phyloP scores from a whole-genome alignment of 2,797 vertebrate species.

The Pogonophryne albipinna region DNA sequence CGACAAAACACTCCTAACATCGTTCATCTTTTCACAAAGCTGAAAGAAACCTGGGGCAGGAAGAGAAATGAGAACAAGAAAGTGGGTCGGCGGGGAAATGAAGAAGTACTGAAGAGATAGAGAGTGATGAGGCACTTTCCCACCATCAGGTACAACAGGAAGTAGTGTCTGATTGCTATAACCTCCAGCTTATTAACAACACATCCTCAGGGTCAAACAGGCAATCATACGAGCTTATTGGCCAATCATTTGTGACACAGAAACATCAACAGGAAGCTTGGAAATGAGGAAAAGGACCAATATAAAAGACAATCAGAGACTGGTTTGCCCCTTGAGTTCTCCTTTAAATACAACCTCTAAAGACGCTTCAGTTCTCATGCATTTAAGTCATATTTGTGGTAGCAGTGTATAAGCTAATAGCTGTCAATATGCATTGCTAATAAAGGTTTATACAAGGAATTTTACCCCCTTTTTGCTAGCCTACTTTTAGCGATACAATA shows the following conservation, averaged over 20 bases:
- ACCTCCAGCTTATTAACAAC: slow-evolving; percentile 59
- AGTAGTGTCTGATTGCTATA: slow-evolving; percentile 20
- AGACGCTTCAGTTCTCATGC: neutral
- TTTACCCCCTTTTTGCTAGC: too few species aligned
- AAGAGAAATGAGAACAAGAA: slow-evolving; percentile 39
- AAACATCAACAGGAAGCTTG: slow-evolving; percentile 20
- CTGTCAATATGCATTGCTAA: too few species aligned
- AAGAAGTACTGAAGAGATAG: slow-evolving; percentile 1
- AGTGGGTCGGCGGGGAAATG: slow-evolving; percentile 12
- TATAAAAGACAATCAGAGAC: neutral
- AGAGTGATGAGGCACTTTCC: slow-evolving; percentile 9
- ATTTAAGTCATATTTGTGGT: too few species aligned
- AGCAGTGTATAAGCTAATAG: too few species aligned
- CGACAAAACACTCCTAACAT: slow-evolving; percentile 13
- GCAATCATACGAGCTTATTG: slow-evolving; percentile 1
- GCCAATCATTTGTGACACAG: slow-evolving; percentile 48
- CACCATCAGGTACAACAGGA: slow-evolving; percentile 13
- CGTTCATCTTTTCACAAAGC: slow-evolving; percentile 18
- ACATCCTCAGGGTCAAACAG: slow-evolving; percentile 26
- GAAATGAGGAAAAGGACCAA: slow-evolving; percentile 17
- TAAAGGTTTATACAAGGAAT: too few species aligned
- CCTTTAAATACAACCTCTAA: neutral
- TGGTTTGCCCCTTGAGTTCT: too few species aligned
- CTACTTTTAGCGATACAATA: too few species aligned
- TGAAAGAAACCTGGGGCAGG: slow-evolving; percentile 44